Base-by-base conservation (phyloP, 2,113 vertebrate genomes). In the Excalfactoria chinensis region DNA sequence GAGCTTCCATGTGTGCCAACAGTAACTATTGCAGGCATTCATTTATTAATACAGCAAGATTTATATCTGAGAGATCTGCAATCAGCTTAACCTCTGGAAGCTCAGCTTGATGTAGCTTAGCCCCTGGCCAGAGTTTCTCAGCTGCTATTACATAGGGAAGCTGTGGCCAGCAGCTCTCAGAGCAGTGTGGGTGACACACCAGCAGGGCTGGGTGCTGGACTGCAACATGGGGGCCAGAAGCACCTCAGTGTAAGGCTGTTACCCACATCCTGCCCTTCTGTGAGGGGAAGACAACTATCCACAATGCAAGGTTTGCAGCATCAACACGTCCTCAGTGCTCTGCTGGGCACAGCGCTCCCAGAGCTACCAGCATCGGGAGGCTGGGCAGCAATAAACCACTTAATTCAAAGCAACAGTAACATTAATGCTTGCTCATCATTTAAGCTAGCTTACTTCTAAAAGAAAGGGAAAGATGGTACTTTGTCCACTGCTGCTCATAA, bases 51-150 rank as follows among this genome's bases (percentile, higher is more conserved):
- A 83, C 60, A 77, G 40, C 55, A 81, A 62, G 77, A 83, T 71
- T 92, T 77, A 48, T 89, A 94, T 93, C 80, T 59, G 40, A 86
- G 88, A 93, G 32, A 72, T 34, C 49, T 87, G 75, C 89, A 93
- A 68, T 83, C 85, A 84, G 83, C 49, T 75, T 70, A 76, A 86
- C 46, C 69, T 76, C 62, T 5, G 1, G 60, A 88, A 86, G 77
- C 1, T 0, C 78, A 55, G 53, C 73, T 25, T 7, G 3, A 28
- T 22, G 82, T 28, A 80, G 68, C 67, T 87, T 35, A 85, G 86
- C 58, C 49, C 51, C 34, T 53, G 56, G 84, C 28, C 66, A 55
- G 88, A 63, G 77, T 28, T 75, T 30, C 46, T 92, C 3, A 0
- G 59, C 56, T 41, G 76, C 59, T 86, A 34, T 62, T 26, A 53